These are phyloP conservation scores for Ellobium chinense DNA, from an alignment of 2,888 invertebrate species.

Conservation along the genomic window DNA sequence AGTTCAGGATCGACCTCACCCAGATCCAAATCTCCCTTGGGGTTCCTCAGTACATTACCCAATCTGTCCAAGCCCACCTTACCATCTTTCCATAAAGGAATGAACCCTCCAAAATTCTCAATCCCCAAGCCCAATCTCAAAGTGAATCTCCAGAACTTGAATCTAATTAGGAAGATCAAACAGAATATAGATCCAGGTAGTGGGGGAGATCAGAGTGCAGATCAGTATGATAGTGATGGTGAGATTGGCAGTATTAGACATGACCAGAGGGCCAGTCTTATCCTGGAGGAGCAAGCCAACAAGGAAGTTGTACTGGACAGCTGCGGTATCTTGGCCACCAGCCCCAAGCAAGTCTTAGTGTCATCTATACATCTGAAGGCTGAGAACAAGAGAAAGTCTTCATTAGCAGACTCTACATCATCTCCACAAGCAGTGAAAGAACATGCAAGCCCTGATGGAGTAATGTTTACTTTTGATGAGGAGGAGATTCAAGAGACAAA, in stretches of 20 bases:
- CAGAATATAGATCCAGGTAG: constrained; percentile 1
- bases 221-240: constrained; percentile 20
- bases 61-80: constrained; percentile 38
- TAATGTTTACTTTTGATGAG: background rate
- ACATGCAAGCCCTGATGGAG: background rate
- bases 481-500: background rate
- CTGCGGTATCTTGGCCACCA: constrained; percentile 78
- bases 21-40: constrained; percentile 23
- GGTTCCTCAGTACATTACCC: constrained; percentile 38
- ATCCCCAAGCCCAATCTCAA: constrained; percentile 45
- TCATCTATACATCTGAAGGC: constrained; percentile 47
- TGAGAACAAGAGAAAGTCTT: constrained; percentile 28
- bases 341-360: constrained; percentile 64
- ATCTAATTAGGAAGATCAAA: constrained; percentile 81
- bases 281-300: constrained; percentile 50
- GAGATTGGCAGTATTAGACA: constrained; percentile 5
- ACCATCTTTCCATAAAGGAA: background rate
- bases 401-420: constrained; percentile 1
- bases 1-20: background rate
- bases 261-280: constrained; percentile 3
- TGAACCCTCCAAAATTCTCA: constrained; percentile 25
- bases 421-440: constrained; percentile 11
- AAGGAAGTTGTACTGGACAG: constrained; percentile 76
- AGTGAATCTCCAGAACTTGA: constrained; percentile 82
- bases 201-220: background rate